Evolutionary conservation across 2,888 invertebrate species (phyloP), one percentile per base, ranked within the genome.

Genomic region (Lithosia quadra): DNA sequence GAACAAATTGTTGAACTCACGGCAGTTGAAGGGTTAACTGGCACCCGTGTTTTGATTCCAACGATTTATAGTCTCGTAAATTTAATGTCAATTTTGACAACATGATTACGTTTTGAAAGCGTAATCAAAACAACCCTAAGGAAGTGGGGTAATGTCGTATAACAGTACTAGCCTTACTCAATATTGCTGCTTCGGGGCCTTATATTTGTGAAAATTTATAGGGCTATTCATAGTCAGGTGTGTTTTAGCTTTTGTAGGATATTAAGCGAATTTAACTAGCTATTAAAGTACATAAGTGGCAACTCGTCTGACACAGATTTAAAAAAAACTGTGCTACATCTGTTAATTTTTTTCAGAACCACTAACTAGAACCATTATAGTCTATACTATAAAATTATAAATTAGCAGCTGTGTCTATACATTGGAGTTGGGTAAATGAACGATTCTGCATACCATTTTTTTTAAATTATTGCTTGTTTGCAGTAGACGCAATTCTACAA

Each of bases 21-120:
- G 77, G 75, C 69, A 81, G 78, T 78, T 75, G 79, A 73, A 86
- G 89, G 86, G 87, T 87, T 88, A 85, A 86, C 82, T 82, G 79
- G 77, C 74, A 72, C 81, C 79, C 76, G 69, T 82, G 82, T 86
- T 85, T 84, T 84, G 87, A 83, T 86, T 83, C 75, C 18, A 66
- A 65, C 34, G 65, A 71, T 72, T 81, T 77, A 81, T 66, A 59
- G 67, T 49, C 56, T 64, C 69, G 57, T 78, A 81, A 78, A 79
- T 81, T 71, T 64, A 71, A 68, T 63, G 71, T 68, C 56, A 66
- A 64, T 64, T 70, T 71, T 57, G 61, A 34, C 22, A 57, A 36
- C 49, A 57, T 62, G 61, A 71, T 66, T 69, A 61, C 58, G 49
- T 65, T 63, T 66, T 59, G 63, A 66, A 69, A 55, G 36, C 21